A percentile compares a stretch with the other conserved stretches of the same genome.
phyloP scores from a whole-genome alignment of 1,140 invertebrate species.

The Zaprionus camerounensis region DNA sequence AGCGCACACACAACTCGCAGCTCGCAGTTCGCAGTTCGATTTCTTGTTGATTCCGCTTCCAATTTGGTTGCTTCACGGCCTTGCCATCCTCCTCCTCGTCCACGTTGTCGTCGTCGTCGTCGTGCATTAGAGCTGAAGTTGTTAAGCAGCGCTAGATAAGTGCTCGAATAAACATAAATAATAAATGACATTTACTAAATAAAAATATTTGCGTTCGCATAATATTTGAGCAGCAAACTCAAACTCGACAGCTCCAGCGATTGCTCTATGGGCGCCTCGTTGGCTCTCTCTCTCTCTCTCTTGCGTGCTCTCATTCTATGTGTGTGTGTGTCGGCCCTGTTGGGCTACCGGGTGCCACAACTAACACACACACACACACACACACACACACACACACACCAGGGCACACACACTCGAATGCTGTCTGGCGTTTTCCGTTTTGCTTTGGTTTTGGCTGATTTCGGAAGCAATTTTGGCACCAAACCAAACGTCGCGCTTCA shows the following conservation, averaged over 20 bases:
- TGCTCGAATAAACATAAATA: slow-evolving; percentile 84
- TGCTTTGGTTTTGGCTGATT: slow-evolving; percentile 69
- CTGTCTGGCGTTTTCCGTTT: slow-evolving; percentile 44
- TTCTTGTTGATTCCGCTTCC: slow-evolving; percentile 67
- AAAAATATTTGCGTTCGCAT: slow-evolving; percentile 84
- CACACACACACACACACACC: slow-evolving; percentile 48
- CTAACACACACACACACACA: slow-evolving; percentile 51
- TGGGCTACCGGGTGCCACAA: slow-evolving; percentile 60
- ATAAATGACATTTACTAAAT: slow-evolving; percentile 84
- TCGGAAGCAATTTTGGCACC: slow-evolving; percentile 81
- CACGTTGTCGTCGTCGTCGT: slow-evolving; percentile 19
- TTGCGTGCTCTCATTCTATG: neutral
- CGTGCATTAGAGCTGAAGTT: slow-evolving; percentile 81
- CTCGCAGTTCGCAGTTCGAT: slow-evolving; percentile 49
- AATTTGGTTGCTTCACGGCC: slow-evolving; percentile 68
- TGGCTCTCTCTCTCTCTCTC: slow-evolving; percentile 30
- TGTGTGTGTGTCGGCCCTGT: slow-evolving; percentile 63
- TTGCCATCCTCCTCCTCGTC: slow-evolving; percentile 40
- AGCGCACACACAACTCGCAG: slow-evolving; percentile 20
- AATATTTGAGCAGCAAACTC: slow-evolving; percentile 84
- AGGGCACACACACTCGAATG: slow-evolving; percentile 7
- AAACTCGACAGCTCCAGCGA: slow-evolving; percentile 78
- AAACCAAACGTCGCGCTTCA: slow-evolving; percentile 68
- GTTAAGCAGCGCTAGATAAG: slow-evolving; percentile 84
- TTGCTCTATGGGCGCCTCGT: slow-evolving; percentile 71